Conservation (phyloP, 2,797 vertebrate species). For the Caiman crocodilus region DNA sequence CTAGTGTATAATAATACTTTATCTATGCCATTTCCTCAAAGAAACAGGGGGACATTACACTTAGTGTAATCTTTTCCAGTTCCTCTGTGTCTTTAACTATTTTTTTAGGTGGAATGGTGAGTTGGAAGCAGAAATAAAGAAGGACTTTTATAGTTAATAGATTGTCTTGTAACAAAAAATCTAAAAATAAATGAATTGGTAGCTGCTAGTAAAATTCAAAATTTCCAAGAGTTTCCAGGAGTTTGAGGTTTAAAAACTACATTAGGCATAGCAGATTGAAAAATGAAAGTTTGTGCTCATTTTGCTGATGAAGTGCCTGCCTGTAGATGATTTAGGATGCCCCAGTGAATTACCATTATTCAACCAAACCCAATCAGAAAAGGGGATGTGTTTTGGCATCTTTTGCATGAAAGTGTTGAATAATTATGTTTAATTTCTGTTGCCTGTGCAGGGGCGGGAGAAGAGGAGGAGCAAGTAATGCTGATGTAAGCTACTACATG, state of each 20-base stretch:
- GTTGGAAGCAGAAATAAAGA: too few relatives aligned
- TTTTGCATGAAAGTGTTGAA: too few relatives aligned
- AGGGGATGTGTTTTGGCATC: too few relatives aligned
- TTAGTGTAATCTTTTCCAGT: not conserved
- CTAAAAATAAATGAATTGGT: not conserved
- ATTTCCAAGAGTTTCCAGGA: not conserved
- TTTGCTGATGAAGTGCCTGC: too few relatives aligned
- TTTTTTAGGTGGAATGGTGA: not conserved
- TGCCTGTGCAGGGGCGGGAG: too few relatives aligned
- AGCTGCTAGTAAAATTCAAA: not conserved
- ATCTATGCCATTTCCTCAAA: not conserved
- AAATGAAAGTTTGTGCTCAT: rapidly evolving
- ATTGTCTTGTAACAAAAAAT: rapidly evolving
- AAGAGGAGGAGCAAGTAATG: too few relatives aligned
- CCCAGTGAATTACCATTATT: too few relatives aligned
- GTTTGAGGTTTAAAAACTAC: not conserved
- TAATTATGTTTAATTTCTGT: too few relatives aligned
- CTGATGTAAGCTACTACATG: too few relatives aligned
- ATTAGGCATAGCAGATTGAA: rapidly evolving
- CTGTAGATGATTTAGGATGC: not conserved
- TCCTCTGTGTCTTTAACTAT: not conserved
- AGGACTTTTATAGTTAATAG: not conserved
- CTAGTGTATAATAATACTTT: not conserved
- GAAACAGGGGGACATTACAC: not conserved
- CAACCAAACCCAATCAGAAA: too few relatives aligned